Evolutionary conservation across 2,888 invertebrate species (phyloP).

Genomic region (Elegia similella): DNA sequence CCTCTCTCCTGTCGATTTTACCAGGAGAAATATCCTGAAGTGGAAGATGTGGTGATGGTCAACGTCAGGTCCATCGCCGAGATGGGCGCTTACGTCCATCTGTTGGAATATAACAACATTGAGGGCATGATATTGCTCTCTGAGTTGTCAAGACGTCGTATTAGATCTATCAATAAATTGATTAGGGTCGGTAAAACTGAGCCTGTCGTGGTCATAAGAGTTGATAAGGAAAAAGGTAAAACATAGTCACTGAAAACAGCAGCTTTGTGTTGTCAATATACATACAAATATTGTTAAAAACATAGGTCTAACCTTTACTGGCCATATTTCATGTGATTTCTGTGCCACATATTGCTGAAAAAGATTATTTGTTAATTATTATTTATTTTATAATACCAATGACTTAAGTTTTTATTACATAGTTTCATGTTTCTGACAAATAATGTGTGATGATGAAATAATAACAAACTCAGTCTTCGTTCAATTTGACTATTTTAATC

Average conservation of each 20-base stretch:
- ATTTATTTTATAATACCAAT: too few relatives aligned
- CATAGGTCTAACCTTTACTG: too few relatives aligned
- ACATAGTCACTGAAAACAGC: not conserved
- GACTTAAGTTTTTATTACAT: too few relatives aligned
- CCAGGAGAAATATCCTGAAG: slow-evolving; percentile 97
- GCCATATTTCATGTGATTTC: too few relatives aligned
- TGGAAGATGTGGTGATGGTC: slow-evolving; percentile 99
- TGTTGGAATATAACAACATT: slow-evolving; percentile 99
- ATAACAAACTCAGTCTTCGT: too few relatives aligned
- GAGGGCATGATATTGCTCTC: slow-evolving; percentile 99
- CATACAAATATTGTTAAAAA: not conserved
- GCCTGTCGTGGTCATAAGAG: slow-evolving; percentile 99
- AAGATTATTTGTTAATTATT: too few relatives aligned
- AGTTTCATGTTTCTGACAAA: too few relatives aligned
- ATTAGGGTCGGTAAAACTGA: slow-evolving; percentile 99
- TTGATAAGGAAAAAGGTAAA: slow-evolving; percentile 98
- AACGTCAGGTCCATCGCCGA: slow-evolving; percentile 99
- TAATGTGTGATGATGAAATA: too few relatives aligned
- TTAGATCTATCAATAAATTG: slow-evolving; percentile 99
- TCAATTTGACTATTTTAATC: too few relatives aligned
- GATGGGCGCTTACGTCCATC: slow-evolving; percentile 99
- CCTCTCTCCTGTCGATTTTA: slow-evolving; percentile 98
- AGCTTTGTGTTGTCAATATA: not conserved
- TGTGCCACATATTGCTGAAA: too few relatives aligned
- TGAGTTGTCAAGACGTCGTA: slow-evolving; percentile 98